A percentile compares a stretch with the other conserved stretches of the same genome.
Conservation (phyloP, 1,140 invertebrate species). For the Sarcophaga bullata region DNA sequence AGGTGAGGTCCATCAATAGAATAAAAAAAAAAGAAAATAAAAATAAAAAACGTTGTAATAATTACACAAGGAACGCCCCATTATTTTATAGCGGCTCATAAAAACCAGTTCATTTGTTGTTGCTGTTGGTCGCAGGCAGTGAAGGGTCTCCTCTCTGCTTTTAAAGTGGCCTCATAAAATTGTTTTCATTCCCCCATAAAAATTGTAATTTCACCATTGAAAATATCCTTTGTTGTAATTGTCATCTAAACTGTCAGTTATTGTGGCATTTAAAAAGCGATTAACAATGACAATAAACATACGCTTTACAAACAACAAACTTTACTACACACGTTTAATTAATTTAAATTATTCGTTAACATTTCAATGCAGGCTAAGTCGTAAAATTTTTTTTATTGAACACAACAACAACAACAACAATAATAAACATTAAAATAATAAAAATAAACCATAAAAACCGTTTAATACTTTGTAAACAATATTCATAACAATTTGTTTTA, state of each 20-base stretch:
- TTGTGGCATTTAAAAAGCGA: not conserved
- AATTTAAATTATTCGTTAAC: not conserved
- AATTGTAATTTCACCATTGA: not conserved
- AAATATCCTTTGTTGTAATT: not conserved
- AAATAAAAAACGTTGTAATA: not conserved
- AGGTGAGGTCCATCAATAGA: not conserved
- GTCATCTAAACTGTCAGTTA: not conserved
- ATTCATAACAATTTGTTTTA: not conserved
- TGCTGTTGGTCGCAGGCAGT: not conserved
- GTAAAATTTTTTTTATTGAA: not conserved
- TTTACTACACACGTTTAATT: not conserved
- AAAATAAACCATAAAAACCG: no score
- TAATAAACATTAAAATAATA: no score
- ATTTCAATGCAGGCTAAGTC: not conserved
- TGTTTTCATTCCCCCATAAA: not conserved
- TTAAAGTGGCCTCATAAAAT: not conserved
- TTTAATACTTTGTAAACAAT: no score
- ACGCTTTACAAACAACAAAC: not conserved
- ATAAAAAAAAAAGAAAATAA: no score
- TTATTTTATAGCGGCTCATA: constrained; percentile 19
- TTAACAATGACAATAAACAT: not conserved
- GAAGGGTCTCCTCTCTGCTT: not conserved
- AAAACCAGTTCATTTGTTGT: not conserved
- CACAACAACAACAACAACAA: not conserved
- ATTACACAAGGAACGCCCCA: not conserved